Conservation (phyloP, 2,888 invertebrate species). For the Cancer borealis region DNA sequence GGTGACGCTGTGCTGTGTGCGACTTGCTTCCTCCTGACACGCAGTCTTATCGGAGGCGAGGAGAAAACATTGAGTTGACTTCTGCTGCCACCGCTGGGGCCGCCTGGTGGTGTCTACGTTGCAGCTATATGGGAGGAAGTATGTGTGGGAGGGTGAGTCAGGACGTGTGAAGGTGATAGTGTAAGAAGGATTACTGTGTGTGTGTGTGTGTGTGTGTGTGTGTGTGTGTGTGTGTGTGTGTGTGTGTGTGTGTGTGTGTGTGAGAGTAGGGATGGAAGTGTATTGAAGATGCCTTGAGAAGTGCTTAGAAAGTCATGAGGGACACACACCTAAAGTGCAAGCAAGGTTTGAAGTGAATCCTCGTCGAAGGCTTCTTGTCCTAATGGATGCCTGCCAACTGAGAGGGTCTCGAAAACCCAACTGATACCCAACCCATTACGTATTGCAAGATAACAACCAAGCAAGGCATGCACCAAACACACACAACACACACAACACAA, state of each 20-base stretch:
- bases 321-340: neutral
- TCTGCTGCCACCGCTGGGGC: neutral
- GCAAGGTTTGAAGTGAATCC: neutral
- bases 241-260: slow-evolving; percentile 20
- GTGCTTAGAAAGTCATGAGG: neutral
- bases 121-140: neutral
- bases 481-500: neutral
- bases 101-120: neutral
- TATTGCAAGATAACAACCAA: neutral
- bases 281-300: neutral
- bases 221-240: slow-evolving; percentile 20
- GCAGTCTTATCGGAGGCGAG: neutral
- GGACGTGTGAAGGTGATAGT: neutral
- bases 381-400: neutral
- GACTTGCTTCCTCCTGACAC: neutral
- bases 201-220: slow-evolving; percentile 20
- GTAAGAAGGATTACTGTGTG: neutral
- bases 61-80: neutral
- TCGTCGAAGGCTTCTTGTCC: neutral
- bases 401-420: neutral
- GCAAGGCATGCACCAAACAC: neutral
- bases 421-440: neutral
- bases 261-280: neutral
- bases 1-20: neutral
- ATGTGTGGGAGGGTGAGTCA: neutral